Evolutionary conservation across 2,888 invertebrate species (phyloP).

Genomic region (Sycophila texana): DNA sequence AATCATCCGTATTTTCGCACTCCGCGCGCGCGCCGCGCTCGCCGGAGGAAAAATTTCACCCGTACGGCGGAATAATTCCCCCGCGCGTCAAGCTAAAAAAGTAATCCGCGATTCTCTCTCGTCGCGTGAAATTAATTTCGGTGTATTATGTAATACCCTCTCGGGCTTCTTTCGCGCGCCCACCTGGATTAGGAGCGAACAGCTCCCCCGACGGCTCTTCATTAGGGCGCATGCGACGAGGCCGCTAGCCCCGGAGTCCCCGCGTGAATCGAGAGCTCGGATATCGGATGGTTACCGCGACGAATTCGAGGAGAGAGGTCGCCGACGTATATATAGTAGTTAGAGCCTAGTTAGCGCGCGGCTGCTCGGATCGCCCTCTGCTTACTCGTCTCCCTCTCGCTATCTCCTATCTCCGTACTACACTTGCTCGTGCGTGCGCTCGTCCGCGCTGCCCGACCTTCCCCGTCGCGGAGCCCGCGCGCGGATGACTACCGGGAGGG

Average conservation of each 20-base stretch:
- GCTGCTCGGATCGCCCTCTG: background rate
- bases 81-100: conserved; percentile 5
- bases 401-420: background rate
- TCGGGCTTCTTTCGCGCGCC: conserved; percentile 20
- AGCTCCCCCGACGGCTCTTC: conserved; percentile 72
- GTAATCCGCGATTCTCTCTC: background rate
- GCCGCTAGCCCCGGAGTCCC: conserved; percentile 32
- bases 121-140: conserved; percentile 20
- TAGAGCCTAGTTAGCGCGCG: conserved; percentile 11
- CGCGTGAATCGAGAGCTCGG: background rate
- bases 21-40: conserved; percentile 28
- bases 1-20: conserved; percentile 57
- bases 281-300: background rate
- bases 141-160: background rate
- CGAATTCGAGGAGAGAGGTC: background rate
- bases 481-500: background rate
- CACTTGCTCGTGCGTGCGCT: background rate
- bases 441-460: background rate
- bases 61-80: conserved; percentile 18
- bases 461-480: background rate
- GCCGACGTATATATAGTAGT: conserved; percentile 1
- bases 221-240: conserved; percentile 67
- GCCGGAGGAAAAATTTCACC: conserved; percentile 49
- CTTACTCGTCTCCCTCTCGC: background rate
- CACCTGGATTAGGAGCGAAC: conserved; percentile 70